Base-by-base conservation (phyloP, 2,797 vertebrate genomes). In the Euphonia xanthogaster region DNA sequence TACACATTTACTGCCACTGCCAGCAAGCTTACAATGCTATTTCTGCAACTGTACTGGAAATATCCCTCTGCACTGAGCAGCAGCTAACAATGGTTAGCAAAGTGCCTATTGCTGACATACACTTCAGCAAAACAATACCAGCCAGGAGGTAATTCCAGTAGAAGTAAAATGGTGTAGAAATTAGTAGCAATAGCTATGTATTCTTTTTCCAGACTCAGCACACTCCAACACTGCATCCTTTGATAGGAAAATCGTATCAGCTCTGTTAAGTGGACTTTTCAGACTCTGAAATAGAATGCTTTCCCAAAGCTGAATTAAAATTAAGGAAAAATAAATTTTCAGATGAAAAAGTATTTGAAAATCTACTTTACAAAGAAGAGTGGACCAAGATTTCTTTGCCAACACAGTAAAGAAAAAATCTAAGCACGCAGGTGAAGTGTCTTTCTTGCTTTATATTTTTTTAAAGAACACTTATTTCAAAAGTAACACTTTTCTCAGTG, bases 121-220 rank as follows among this genome's bases (percentile, higher is more conserved):
- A 48, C 58, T 72, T 73, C 67, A 86, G 39, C 62, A 75, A 73
- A 93, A 85, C 11, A 40, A 73, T 48, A 58, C 25, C 76, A 63
- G 61, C 21, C 68, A 94, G 65, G 3, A 87, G 16, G 13, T 23
- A 54, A 48, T 39, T 74, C 30, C 53, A 82, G 19, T 4, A 78
- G 50, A 71, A 55, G 14, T 6, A 42, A 94, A 89, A 74, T 28
- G 23, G 19, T 55, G 28, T 22, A 75, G 21, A 88, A 85, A 76
- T 76, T 24, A 53, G 23, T 14, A 66, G 28, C 15, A 66, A 62
- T 15, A 77, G 28, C 8, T 62, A 63, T 77, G 55, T 31, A 55
- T 44, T 77, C 5, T 87, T 79, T 45, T 83, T 74, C 14, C 68
- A 85, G 82, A 51, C 50, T 67, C 66, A 27, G 54, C 24, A 51